A percentile compares a stretch with the other conserved stretches of the same genome.
Conservation (phyloP, 1,140 invertebrate genomes). For the Vanessa atalanta region DNA sequence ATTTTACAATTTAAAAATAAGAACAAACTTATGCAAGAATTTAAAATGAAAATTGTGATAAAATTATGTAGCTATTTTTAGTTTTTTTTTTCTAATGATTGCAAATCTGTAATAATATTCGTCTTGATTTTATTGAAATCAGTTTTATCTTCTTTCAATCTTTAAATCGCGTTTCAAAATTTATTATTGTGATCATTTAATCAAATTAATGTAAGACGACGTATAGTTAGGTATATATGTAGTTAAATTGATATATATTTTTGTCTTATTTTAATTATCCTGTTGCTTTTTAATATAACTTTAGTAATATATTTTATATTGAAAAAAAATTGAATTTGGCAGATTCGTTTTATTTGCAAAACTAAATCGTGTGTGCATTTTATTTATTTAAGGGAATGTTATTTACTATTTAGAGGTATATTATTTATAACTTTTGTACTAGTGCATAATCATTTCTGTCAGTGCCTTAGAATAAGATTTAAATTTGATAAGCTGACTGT, state of each 20-base stretch:
- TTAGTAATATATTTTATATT: conserved; percentile 9
- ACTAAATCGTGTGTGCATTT: conserved; percentile 47
- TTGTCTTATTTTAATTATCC: conserved; percentile 19
- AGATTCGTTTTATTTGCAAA: conserved; percentile 32
- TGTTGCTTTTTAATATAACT: conserved; percentile 25
- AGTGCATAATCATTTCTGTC: conserved; percentile 72
- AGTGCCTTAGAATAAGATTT: conserved; percentile 49
- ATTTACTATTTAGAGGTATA: conserved; percentile 71
- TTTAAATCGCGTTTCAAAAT: conserved; percentile 22
- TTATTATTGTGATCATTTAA: conserved; percentile 35
- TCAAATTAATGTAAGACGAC: conserved; percentile 22
- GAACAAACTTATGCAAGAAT: neutral
- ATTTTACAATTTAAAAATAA: neutral
- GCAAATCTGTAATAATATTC: neutral
- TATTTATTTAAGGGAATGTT: conserved; percentile 67
- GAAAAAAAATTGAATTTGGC: conserved; percentile 21
- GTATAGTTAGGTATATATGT: conserved; percentile 4
- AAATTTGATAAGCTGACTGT: conserved; percentile 60
- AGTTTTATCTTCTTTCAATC: neutral
- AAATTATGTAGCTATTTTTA: neutral
- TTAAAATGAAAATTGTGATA: neutral
- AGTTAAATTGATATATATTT: conserved; percentile 8
- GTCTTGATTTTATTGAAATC: neutral
- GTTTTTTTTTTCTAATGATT: neutral
- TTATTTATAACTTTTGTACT: conserved; percentile 68